These are phyloP conservation scores for Holotrichia oblita DNA, from an alignment of 1,140 invertebrate genomes.

Conservation along the genomic window DNA sequence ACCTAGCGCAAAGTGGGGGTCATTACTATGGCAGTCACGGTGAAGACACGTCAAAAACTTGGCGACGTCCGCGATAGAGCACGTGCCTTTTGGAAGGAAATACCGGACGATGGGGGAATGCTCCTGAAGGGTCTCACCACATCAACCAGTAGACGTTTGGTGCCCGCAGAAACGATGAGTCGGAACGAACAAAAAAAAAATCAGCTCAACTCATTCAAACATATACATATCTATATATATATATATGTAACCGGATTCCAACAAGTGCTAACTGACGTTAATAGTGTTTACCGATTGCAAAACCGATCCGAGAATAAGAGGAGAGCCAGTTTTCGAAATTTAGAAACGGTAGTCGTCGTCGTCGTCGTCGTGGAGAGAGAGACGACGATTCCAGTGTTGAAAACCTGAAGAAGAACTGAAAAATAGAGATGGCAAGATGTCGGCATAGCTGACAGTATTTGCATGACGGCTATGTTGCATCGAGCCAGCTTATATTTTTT, in stretches of 20 bases:
- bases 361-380: too few relatives aligned
- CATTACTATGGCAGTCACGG: conserved; percentile 39
- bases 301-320: neutral
- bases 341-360: neutral
- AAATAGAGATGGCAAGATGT: conserved; percentile 74
- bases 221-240: neutral
- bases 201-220: too few relatives aligned
- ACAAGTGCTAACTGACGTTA: conserved; percentile 26
- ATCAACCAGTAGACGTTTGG: conserved; percentile 27
- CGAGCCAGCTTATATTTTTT: conserved; percentile 66
- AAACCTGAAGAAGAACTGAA: conserved; percentile 43
- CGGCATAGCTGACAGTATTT: conserved; percentile 72
- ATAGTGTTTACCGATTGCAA: conserved; percentile 37
- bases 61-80: conserved; percentile 43
- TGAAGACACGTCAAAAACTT: conserved; percentile 44
- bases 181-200: neutral
- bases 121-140: conserved; percentile 33
- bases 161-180: conserved; percentile 8
- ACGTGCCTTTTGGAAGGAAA: conserved; percentile 48
- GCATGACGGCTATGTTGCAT: conserved; percentile 72
- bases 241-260: conserved; percentile 29
- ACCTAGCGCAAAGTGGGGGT: conserved; percentile 9
- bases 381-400: too few relatives aligned
- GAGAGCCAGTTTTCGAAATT: neutral
- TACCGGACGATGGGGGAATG: conserved; percentile 36